Conservation (phyloP, 2,113 vertebrate genomes). For the Poicephalus meyeri region DNA sequence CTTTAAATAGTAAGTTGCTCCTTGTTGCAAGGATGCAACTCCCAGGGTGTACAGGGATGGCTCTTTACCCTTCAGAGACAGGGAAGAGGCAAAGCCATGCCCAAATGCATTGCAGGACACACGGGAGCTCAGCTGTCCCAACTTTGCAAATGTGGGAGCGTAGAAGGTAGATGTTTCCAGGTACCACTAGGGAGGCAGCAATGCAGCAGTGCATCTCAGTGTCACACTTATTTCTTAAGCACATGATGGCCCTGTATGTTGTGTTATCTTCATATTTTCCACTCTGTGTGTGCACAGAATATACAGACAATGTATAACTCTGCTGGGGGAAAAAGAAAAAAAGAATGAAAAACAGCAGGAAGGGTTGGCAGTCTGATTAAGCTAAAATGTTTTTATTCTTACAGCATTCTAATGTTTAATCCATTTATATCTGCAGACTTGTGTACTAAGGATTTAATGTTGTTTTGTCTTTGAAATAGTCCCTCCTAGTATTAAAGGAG, state of each 20-base stretch:
- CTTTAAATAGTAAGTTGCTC: background rate
- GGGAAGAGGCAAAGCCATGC: background rate
- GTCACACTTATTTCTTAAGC: background rate
- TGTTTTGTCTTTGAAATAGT: constrained; percentile 73
- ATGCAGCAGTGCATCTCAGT: background rate
- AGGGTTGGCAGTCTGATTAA: background rate
- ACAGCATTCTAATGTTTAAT: background rate
- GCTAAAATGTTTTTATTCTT: background rate
- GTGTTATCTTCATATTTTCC: background rate
- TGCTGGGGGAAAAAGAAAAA: background rate
- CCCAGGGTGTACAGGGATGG: background rate
- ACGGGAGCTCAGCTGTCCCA: background rate
- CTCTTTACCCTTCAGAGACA: background rate
- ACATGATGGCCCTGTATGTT: background rate
- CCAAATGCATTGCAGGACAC: background rate
- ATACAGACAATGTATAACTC: background rate
- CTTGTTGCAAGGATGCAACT: background rate
- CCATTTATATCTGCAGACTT: background rate
- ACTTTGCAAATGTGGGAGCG: background rate
- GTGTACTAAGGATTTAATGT: background rate
- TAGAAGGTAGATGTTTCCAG: background rate
- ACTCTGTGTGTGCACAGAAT: background rate
- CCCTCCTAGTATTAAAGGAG: constrained; percentile 91
- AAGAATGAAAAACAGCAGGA: background rate
- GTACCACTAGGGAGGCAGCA: background rate